Conservation (phyloP, 2,797 vertebrate genomes). For the Chaunax sp. region DNA sequence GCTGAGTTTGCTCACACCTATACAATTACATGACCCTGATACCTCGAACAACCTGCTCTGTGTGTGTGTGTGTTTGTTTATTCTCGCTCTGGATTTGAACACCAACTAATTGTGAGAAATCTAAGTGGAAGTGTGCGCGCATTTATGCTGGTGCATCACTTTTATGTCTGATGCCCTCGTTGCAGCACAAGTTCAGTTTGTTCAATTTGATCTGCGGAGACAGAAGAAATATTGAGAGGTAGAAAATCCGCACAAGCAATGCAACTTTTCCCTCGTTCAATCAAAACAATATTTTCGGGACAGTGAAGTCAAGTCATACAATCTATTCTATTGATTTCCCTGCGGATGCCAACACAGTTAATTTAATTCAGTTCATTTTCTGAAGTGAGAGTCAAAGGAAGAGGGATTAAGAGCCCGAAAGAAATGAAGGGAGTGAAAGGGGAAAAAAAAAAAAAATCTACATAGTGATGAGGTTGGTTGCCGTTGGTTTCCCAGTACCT, state of each 20-base stretch:
- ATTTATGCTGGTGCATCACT: not conserved
- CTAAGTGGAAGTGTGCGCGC: not conserved
- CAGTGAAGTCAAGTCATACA: slow-evolving; percentile 31
- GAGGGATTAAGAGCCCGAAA: slow-evolving; percentile 27
- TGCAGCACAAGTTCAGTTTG: slow-evolving; percentile 2
- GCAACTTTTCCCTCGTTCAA: slow-evolving; percentile 17
- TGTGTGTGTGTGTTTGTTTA: too few species aligned
- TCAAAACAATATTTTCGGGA: slow-evolving; percentile 21
- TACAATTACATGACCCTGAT: slow-evolving; percentile 7
- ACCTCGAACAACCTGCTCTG: not conserved
- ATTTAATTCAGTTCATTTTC: slow-evolving; percentile 61
- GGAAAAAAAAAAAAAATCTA: not conserved
- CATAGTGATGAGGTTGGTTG: slow-evolving; percentile 15
- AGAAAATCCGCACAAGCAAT: slow-evolving; percentile 25
- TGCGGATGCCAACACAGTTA: slow-evolving; percentile 43
- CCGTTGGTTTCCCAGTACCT: slow-evolving; percentile 21
- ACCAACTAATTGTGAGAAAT: not conserved
- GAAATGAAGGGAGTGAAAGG: not conserved
- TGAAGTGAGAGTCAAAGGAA: slow-evolving; percentile 40
- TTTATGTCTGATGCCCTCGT: not conserved
- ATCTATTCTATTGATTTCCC: slow-evolving; percentile 59
- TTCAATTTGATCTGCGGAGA: slow-evolving; percentile 15
- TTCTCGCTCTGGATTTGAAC: not conserved
- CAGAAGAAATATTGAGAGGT: slow-evolving; percentile 5
- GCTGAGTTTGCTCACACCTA: not conserved